Percentiles rank a stretch among this genome's conserved stretches.
These are phyloP conservation scores for Sinonovacula constricta DNA, from an alignment of 1,140 invertebrate genomes.

Conservation along the genomic window DNA sequence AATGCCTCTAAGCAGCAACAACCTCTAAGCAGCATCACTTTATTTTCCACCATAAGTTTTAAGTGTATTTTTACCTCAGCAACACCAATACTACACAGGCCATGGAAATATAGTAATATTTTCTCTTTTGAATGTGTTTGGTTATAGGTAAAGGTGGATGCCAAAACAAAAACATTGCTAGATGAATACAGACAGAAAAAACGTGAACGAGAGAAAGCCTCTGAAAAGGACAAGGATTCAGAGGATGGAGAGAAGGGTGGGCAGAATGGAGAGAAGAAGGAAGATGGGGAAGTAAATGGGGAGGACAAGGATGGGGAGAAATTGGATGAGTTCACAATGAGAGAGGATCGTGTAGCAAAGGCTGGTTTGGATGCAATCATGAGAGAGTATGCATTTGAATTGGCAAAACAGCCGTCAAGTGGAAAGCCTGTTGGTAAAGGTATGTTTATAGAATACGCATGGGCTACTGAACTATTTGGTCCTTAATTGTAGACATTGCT, in stretches of 20 bases:
- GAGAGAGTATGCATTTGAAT: constrained; percentile 88
- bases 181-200: constrained; percentile 88
- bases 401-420: constrained; percentile 56
- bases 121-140: too few species aligned
- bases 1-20: too few species aligned
- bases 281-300: constrained; percentile 72
- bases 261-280: constrained; percentile 64
- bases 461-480: background rate
- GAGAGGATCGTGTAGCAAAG: constrained; percentile 82
- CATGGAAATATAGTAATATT: too few species aligned
- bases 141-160: constrained; percentile 94
- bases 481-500: background rate
- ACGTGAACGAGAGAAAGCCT: constrained; percentile 59
- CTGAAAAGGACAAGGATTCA: constrained; percentile 60
- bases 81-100: too few species aligned
- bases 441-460: background rate
- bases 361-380: constrained; percentile 89
- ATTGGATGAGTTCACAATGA: constrained; percentile 64
- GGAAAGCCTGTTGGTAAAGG: constrained; percentile 26
- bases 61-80: too few species aligned
- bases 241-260: constrained; percentile 66
- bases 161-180: constrained; percentile 95
- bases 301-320: constrained; percentile 57
- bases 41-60: too few species aligned
- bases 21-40: too few species aligned